Base-by-base conservation (phyloP, 2,888 invertebrate species). In the Brenthis ino region DNA sequence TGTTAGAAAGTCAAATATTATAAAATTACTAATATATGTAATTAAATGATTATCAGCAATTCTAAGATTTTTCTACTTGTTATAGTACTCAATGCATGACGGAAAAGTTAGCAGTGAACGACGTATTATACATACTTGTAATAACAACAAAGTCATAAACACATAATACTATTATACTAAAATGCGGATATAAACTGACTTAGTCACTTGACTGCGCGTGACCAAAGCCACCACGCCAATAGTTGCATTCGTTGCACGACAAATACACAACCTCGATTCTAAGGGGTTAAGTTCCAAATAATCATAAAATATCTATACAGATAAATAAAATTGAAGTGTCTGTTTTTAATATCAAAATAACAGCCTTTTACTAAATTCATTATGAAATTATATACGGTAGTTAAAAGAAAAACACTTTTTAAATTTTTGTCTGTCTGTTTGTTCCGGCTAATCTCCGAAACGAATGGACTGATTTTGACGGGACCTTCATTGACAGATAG, bases 171-270 rank as follows among this genome's bases (percentile, higher is more conserved):
- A 43, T 43, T 1, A 43, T 43, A 20, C 63, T 48, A 64, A 55
- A 67, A 70, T 47, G 63, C 72, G 72, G 72, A 72, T 68, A 65
- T 65, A 50, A 55, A 57, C 48, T 48, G 57, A 20, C 20, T 4
- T 28, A 4, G 58, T 55, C 65, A 64, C 28, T 60, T 16, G 16
- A 11, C 43, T 6, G 56, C 58, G 65, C 69, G 71, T 71, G 66
- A 71, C 57, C 68, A 69, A 69, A 64, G 66, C 55, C 58, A 60
- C 51, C 64, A 65, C 66, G 65, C 69, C 69, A 66, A 69, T 69
- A 63, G 66, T 56, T 66, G 66, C 66, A 69, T 69, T 71, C 66
- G 47, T 57, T 48, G 57, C 57, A 58, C 53, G n/a, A 50, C 60
- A 48, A 54, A 60, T n/a, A 53, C 56, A 64, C 60, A 64, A 69